Evolutionary conservation across 2,888 invertebrate genomes (phyloP), one percentile per base, ranked within the genome.

Genomic region (Blastobasis lacticolella): DNA sequence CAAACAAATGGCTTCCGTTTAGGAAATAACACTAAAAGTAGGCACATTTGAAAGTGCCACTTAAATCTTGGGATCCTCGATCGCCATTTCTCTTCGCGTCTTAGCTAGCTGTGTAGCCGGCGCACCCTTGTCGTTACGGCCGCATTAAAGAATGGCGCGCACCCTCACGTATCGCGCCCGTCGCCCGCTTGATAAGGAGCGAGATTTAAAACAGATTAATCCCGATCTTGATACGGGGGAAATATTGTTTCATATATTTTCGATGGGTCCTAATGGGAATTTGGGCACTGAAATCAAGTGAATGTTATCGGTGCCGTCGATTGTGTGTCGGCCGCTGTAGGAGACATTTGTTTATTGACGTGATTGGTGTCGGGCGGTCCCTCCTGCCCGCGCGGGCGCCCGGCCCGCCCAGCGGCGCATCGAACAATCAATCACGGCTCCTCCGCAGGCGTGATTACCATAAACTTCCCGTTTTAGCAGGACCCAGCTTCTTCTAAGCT

Each of bases 1-100:
- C 78, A 80, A 84, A 86, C 81, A 84, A 87, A 86, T 84, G 79
- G 81, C 73, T 84, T 84, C 82, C 85, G 84, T 80, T 83, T 81
- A 82, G 82, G 83, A 83, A 82, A 86, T 86, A 86, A 86, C 81
- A 83, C 83, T 86, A 83, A 85, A 84, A 85, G 85, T 86, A 86
- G 82, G 85, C 85, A 78, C 83, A 81, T 85, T 86, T 81, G 83
- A 81, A 82, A 86, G 78, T 85, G 83, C 81, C 84, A 81, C 81
- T 84, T 85, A 86, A 85, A 86, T 86, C 86, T 85, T 82, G 77
- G 78, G 82, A 78, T 84, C 76, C 76, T 78, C 84, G 77, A 86
- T 86, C 73, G 86, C 81, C 75, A 82, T 86, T 82, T 81, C 76
- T 86, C 83, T 82, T 75, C 67, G 75, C 71, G 75, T 78, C 82